Evolutionary conservation across 37 sponge, comb jelly and placozoan genomes (phyloP), one percentile per base, ranked within the genome.

Genomic region (Lycopodina hypogea): DNA sequence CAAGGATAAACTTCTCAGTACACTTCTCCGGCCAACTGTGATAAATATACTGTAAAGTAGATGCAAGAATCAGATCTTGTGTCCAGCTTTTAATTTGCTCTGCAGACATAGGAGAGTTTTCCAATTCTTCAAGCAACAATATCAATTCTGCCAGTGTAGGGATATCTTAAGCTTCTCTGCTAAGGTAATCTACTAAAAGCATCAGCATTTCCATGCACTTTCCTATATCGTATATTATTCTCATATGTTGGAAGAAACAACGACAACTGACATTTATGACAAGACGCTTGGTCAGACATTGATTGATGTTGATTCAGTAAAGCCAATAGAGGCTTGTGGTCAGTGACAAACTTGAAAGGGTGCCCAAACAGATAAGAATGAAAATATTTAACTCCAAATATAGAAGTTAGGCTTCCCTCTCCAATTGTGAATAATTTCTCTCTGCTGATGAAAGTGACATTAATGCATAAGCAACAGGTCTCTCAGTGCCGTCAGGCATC

Each of bases 131-230:
- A 23, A 36, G 14, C 15, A 69, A 51, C 37, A 79, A 67, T 12
- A 79, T 24, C 69, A 76, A 60, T 60, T 76, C 63, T 11, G 61
- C 28, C 38, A 63, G 77, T n/a, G 19, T 22, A 17, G 3, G 21
- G 6, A 4, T 8, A 36, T n/a, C n/a, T n/a, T n/a, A n/a, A n/a
- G n/a, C n/a, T n/a, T n/a, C n/a, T n/a, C 3, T 32, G 7, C 36
- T 14, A 4, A 21, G 68, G 11, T 29, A 81, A 71, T 19, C 81
- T 18, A 57, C 17, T 30, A 23, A 81, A 29, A 11, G 81, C 81
- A 55, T 81, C 81, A 17, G 72, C 81, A 81, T 81, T 81, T 7
- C 42, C 59, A 71, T 81, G 71, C 23, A 40, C 72, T 23, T 35
- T 42, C 17, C 45, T 34, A 36, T 30, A 67, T 11, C 4, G 3